Evolutionary conservation across 2,113 vertebrate genomes (phyloP), one percentile per base, ranked within the genome.

Genomic region (Nicator chloris): DNA sequence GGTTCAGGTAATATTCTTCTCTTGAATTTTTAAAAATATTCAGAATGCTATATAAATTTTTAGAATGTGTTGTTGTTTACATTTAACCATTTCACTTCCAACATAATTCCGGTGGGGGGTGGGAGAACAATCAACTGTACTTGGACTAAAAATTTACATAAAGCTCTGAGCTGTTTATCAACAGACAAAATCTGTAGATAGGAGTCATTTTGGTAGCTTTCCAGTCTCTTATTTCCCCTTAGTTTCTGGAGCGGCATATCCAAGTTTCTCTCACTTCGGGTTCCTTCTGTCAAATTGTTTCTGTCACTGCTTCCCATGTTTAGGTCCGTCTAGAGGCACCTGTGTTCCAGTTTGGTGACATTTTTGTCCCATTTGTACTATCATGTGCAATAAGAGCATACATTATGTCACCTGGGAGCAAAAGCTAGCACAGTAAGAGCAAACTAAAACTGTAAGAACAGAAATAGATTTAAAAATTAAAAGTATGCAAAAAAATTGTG

Each of bases 1-100:
- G 99, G 99, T 93, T 99, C 99, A 96, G 99, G 99, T 99, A 98
- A 97, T 71, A 42, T 26, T 92, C 57, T 53, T 76, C 26, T 94
- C 10, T 37, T 78, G 57, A 83, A 37, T 60, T 76, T 59, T 75
- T 39, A 19, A 75, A 81, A 76, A 50, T 84, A 50, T 15, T 85
- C 7, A 18, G 30, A 86, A 42, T 60, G 30, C 10, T 59, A 2
- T 57, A 8, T 56, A 26, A 50, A 54, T 33, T 72, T 11, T 47
- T 78, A 53, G 30, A 71, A 60, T 75, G 22, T 35, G 10, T 28
- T 71, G 24, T 56, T 84, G 35, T 30, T 88, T 91, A 17, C 6
- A 2, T 89, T 60, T 68, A 72, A 76, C 21, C 59, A 22, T 88
- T 96, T 91, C 24, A 17, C 7, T 27, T 89, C 26, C 53, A 82